A percentile compares a stretch with the other conserved stretches of the same genome.
Conservation (phyloP, 2,797 vertebrate species). For the Artibeus lituratus region DNA sequence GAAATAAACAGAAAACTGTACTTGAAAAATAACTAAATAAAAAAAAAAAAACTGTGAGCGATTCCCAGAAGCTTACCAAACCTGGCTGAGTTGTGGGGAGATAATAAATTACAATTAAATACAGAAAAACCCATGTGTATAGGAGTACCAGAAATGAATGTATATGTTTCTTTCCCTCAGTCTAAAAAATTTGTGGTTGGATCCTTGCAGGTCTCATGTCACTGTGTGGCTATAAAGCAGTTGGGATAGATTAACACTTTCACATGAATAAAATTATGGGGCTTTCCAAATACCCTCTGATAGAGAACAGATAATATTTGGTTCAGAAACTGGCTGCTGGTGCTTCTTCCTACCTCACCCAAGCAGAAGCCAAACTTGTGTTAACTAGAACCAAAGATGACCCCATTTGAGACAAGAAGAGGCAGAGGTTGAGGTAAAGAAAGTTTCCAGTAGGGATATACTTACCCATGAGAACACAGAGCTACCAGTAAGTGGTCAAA, state of each 20-base stretch:
- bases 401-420: neutral
- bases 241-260: no score
- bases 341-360: neutral
- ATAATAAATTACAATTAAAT: neutral
- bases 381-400: neutral
- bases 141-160: neutral
- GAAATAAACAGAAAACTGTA: no score
- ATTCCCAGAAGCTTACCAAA: neutral
- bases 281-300: neutral
- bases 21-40: no score
- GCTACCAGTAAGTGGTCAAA: neutral
- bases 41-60: neutral
- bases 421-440: neutral
- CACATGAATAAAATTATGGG: neutral
- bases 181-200: neutral
- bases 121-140: neutral
- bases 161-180: neutral
- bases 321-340: neutral
- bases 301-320: neutral
- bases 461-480: neutral
- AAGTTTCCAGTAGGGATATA: neutral
- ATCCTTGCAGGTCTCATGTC: neutral
- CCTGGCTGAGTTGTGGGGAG: neutral
- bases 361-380: neutral
- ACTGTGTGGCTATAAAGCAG: neutral